phyloP scores from a whole-genome alignment of 1,140 invertebrate genomes.

The Saccostrea echinata region DNA sequence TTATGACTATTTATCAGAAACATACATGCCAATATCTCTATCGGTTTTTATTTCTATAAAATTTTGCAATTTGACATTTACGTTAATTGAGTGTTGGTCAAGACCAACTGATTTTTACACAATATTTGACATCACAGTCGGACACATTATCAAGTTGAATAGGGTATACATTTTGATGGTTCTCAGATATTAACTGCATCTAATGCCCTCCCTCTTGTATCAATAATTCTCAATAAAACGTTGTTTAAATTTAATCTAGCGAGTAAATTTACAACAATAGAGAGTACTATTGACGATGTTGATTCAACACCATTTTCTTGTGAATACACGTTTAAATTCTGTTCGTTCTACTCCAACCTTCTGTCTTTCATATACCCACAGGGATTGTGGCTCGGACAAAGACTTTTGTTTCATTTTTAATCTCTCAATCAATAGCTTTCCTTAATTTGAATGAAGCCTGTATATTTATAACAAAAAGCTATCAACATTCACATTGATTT shows the following conservation, averaged over 20 bases:
- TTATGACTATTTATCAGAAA: slow-evolving; percentile 11
- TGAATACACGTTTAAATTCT: neutral
- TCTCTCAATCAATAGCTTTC: neutral
- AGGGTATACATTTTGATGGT: neutral
- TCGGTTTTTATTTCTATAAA: neutral
- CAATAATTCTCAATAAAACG: neutral
- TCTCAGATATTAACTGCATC: slow-evolving; percentile 37
- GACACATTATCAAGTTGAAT: neutral
- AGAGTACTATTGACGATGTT: neutral
- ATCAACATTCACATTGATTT: neutral
- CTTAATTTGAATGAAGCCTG: neutral
- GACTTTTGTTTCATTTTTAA: neutral
- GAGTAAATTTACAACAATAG: slow-evolving; percentile 25
- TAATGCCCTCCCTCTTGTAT: slow-evolving; percentile 17
- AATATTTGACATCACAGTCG: neutral
- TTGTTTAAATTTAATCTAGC: slow-evolving; percentile 25
- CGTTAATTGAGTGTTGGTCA: neutral
- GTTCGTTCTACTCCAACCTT: neutral
- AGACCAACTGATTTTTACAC: neutral
- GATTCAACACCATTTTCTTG: neutral
- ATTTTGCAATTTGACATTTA: neutral
- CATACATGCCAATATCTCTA: neutral
- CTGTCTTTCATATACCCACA: neutral
- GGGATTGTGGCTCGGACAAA: neutral
- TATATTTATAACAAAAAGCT: slow-evolving; percentile 8